Evolutionary conservation across 2,113 vertebrate genomes (phyloP).

Genomic region (Stigmatopora argus): DNA sequence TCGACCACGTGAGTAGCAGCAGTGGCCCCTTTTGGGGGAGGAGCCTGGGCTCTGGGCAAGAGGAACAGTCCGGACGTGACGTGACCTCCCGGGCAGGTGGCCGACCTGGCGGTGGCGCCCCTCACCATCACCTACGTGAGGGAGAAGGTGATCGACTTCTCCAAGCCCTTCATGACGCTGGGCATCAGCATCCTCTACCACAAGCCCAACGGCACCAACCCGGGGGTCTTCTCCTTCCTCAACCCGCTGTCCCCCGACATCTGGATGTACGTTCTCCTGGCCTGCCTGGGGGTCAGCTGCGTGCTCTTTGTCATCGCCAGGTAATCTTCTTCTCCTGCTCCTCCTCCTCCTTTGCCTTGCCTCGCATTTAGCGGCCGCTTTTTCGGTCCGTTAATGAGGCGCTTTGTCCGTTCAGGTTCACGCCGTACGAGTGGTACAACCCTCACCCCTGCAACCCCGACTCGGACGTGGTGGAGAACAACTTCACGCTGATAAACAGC

Average conservation of each 20-base stretch:
- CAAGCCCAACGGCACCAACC: constrained; percentile 95
- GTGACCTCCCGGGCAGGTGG: constrained; percentile 71
- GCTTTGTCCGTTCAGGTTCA: constrained; percentile 78
- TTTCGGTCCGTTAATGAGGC: no score
- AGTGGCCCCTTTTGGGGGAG: no score
- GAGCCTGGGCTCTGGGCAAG: no score
- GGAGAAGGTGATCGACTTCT: constrained; percentile 98
- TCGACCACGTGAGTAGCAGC: constrained; percentile 89
- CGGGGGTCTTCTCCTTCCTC: constrained; percentile 94
- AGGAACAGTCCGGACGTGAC: no score
- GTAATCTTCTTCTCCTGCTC: constrained; percentile 58
- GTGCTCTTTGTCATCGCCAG: constrained; percentile 98
- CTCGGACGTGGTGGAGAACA: constrained; percentile 98
- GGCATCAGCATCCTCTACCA: constrained; percentile 97
- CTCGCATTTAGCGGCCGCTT: no score
- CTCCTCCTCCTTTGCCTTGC: no score
- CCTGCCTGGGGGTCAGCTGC: constrained; percentile 95
- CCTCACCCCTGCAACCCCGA: constrained; percentile 98
- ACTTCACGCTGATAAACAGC: constrained; percentile 98
- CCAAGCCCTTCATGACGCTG: constrained; percentile 97
- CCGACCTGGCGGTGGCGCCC: constrained; percentile 94
- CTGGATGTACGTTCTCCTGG: constrained; percentile 97
- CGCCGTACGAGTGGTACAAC: constrained; percentile 98
- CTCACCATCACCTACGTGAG: constrained; percentile 96
- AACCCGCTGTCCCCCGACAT: constrained; percentile 96